Evolutionary conservation across 2,113 vertebrate genomes (phyloP).

Genomic region (Lethenteron reissneri): DNA sequence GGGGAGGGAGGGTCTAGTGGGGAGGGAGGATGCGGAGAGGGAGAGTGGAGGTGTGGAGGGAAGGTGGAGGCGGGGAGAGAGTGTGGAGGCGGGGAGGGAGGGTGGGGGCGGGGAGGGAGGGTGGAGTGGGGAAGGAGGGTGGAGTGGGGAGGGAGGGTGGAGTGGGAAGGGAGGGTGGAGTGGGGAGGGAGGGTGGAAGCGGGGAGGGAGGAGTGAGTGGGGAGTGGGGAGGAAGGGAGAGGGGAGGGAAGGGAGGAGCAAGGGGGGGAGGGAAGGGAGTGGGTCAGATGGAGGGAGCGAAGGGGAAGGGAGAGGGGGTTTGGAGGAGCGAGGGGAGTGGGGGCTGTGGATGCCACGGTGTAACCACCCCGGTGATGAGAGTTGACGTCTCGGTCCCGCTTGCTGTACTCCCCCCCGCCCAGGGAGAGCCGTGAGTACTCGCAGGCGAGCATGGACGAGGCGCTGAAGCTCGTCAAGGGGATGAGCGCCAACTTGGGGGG

Average conservation of each 20-base stretch:
- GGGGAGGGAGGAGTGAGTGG: background rate
- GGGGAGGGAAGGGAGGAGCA: background rate
- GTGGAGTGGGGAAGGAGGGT: conserved; percentile 22
- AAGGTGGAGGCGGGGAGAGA: conserved; percentile 24
- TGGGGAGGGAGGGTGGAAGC: conserved; percentile 23
- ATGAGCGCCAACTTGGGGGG: background rate
- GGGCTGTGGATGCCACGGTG: too few relatives aligned
- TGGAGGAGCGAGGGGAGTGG: too few relatives aligned
- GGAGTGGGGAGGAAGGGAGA: background rate
- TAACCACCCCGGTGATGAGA: too few relatives aligned
- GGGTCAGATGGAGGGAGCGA: too few relatives aligned
- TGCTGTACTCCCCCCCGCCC: background rate
- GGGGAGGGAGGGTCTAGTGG: background rate
- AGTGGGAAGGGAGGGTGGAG: conserved; percentile 26
- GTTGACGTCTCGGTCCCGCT: too few relatives aligned
- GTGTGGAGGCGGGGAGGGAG: conserved; percentile 22
- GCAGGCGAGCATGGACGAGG: conserved; percentile 2
- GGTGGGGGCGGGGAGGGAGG: conserved; percentile 19
- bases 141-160: conserved; percentile 26
- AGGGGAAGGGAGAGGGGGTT: too few relatives aligned
- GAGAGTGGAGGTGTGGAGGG: conserved; percentile 34
- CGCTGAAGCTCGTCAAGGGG: background rate
- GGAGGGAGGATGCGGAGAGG: conserved; percentile 23
- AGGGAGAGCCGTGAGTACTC: background rate
- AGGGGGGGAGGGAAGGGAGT: background rate